Evolutionary conservation across 2,113 vertebrate species (phyloP), one percentile per base, ranked within the genome.

Genomic region (Corynorhinus townsendii): DNA sequence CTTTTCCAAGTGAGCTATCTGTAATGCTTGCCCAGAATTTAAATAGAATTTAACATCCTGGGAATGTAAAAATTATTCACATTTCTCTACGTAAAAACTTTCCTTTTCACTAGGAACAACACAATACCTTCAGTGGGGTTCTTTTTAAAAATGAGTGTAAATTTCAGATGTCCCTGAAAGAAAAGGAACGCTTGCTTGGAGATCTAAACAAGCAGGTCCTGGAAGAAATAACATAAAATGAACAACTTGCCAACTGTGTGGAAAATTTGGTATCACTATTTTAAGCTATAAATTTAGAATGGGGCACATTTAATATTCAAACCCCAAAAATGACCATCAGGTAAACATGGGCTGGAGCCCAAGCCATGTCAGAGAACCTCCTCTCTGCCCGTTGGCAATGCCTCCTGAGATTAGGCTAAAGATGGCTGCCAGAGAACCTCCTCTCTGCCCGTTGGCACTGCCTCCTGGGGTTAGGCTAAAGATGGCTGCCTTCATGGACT

Each of bases 211-310:
- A 77, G 87, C 52, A 94, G 77, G 59, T 97, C 93, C 69, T 11
- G 0, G 89, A 93, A 94, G 62, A 97, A 96, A 75, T 24, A 81
- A 95, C 52, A 85, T 71, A 89, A 97, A 71, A 95, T n/a, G 92
- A 96, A 92, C 91, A 94, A 93, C 96, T 95, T 97, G 91, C 92
- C 83, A 83, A 86, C 38, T 81, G 89, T 84, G 83, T 96, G 96
- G 30, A 30, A 96, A 96, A 95, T 80, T 77, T 75, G 92, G 96
- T 80, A 64, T 77, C 5, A 93, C 91, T 91, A 91, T 89, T 73
- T 75, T 11, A 84, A 85, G 84, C 54, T 1, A 66, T 1, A 92
- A 93, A 93, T 89, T 92, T 88, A 76, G 86, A 76, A 97, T 40
- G 54, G 43, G 89, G 72, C 43, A 28, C 54, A 92, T 80, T 86